Evolutionary conservation across 1,140 invertebrate species (phyloP).

Genomic region (Camponotus pennsylvanicus): DNA sequence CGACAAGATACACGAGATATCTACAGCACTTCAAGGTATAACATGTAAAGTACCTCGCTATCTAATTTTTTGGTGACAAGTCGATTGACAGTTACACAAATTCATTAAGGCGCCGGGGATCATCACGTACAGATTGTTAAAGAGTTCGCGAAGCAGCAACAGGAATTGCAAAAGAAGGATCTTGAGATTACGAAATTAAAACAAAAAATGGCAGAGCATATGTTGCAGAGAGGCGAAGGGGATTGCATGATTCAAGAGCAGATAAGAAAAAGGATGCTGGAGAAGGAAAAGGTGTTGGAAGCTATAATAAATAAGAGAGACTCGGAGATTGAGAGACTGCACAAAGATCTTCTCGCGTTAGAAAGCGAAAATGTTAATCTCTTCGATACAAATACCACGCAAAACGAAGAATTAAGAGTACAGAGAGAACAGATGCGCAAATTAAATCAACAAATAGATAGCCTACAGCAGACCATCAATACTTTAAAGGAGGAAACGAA

Average conservation of each 20-base stretch:
- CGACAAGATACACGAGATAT: conserved; percentile 61
- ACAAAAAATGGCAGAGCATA: conserved; percentile 52
- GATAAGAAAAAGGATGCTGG: neutral
- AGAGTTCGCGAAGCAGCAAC: conserved; percentile 56
- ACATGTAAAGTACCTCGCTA: neutral
- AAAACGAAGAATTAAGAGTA: conserved; percentile 30
- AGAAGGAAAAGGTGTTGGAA: conserved; percentile 45
- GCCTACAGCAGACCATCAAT: conserved; percentile 7
- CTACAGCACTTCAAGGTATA: conserved; percentile 67
- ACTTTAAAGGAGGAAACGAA: neutral
- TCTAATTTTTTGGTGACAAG: no score
- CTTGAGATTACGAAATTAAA: conserved; percentile 65
- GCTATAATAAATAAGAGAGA: conserved; percentile 32
- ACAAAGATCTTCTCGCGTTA: conserved; percentile 13
- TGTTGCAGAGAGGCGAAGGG: conserved; percentile 54
- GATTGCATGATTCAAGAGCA: conserved; percentile 47
- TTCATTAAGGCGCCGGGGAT: conserved; percentile 56
- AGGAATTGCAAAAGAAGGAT: conserved; percentile 62
- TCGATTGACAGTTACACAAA: conserved; percentile 1
- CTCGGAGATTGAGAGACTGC: conserved; percentile 29
- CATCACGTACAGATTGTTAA: conserved; percentile 52
- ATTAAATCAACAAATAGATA: conserved; percentile 24
- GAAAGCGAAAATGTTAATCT: conserved; percentile 31
- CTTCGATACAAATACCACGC: neutral
- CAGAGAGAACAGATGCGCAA: conserved; percentile 35